Base-by-base conservation (phyloP, 2,888 invertebrate species). In the Nipponacmea schrenckii region DNA sequence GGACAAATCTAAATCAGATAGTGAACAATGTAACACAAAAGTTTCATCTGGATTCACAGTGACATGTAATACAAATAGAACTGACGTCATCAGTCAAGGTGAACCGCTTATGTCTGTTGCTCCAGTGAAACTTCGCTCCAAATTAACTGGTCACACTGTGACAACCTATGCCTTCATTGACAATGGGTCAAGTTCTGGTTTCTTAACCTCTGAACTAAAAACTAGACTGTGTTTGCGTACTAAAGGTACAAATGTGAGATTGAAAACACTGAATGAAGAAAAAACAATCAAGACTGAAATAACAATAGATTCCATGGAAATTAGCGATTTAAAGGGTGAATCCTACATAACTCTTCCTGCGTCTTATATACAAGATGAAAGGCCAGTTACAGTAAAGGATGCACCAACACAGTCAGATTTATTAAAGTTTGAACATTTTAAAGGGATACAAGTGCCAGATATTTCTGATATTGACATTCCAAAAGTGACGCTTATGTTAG, bases 381-480 rank as follows among this genome's bases (percentile, higher is more conserved):
- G 17, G 7, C 56, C 67, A 0, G n/a, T 67, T 4, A 56, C 56
- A 39, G 15, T 17, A 0, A 15, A 2, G n/a, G 62, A 68, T 20
- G 15, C 46, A 10, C 44, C 17, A 10, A 26, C 17, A 14, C 63
- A 68, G 14, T 17, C 39, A n/a, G 45, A 63, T 44, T 45, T 68
- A 26, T 44, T 62, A 62, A 39, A 68, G 4, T 68, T 26, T 62
- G 2, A 20, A 20, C 46, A 68, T 68, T 63, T 68, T 44, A 20
- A 62, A 15, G 68, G 46, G 15, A 45, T 68, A 8, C 24, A n/a
- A 20, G 56, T 56, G 7, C 56, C 56, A 20, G 62, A 45, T 24
- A 31, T 62, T 62, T 62, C 26, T 20, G 10, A 20, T 10, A 24
- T 68, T 15, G 45, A 68, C 24, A 63, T 44, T 15, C 31, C 20